A percentile compares a stretch with the other conserved stretches of the same genome.
Evolutionary conservation across 2,797 vertebrate species (phyloP).

Genomic region (Apodemus agrarius): DNA sequence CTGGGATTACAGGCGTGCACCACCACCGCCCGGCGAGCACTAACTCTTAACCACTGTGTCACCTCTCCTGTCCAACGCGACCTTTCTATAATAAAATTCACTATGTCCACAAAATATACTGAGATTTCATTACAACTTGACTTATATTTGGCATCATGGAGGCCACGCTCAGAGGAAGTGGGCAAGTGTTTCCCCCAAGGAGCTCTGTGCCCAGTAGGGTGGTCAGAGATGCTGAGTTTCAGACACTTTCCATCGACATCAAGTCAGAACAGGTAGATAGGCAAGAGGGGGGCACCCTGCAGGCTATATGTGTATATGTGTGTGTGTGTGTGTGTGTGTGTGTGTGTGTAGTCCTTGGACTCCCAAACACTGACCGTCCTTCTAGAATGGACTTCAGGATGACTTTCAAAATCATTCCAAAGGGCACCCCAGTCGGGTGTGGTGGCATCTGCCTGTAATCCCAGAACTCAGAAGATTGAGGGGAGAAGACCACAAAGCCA

Average conservation of each 20-base stretch:
- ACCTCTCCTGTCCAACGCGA: neutral
- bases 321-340: no score
- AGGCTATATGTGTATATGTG: neutral
- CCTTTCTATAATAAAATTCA: neutral
- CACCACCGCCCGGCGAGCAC: no score
- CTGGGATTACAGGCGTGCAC: no score
- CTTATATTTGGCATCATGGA: neutral
- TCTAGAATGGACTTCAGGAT: neutral
- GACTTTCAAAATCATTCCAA: neutral
- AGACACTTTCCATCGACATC: neutral
- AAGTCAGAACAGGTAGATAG: neutral
- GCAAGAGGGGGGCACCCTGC: neutral
- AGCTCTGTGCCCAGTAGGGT: neutral
- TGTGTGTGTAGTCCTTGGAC: neutral
- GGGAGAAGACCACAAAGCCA: neutral
- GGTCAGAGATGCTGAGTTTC: neutral
- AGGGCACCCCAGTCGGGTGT: neutral
- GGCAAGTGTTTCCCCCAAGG: neutral
- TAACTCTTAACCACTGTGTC: neutral
- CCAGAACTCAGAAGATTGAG: neutral
- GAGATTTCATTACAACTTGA: neutral
- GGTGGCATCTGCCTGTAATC: neutral
- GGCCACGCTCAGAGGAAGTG: neutral
- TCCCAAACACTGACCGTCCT: neutral
- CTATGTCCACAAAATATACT: neutral